Evolutionary conservation across 2,113 vertebrate species (phyloP), one percentile per base, ranked within the genome.

Genomic region (Prietella phreatophila): DNA sequence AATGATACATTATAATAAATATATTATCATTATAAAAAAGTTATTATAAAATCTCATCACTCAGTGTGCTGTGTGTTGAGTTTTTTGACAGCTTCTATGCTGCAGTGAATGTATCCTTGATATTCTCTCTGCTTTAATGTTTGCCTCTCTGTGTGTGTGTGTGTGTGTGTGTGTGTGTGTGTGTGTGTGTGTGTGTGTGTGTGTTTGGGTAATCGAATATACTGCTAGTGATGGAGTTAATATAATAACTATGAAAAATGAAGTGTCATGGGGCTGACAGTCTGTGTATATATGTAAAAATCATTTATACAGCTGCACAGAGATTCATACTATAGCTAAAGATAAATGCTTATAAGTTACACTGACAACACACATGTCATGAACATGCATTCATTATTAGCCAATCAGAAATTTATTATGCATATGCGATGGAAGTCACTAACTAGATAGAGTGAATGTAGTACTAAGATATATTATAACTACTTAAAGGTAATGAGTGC

Each of bases 81-180:
- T 33, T 17, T 69, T 15, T 30, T 33, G 30, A 33, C 30, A 33
- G 65, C 65, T 33, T 69, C 30, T 17, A 7, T 20, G 69, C 69
- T 39, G 36, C 15, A 71, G 30, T 71, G 2, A 36, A 71, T 19
- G 65, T 5, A 0, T 73, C 33, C 30, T 71, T 71, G 67, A 71
- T 33, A 39, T 19, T 33, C 69, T 19, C 33, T 22, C 15, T 73
- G 33, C n/a, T 33, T 75, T 42, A 22, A 42, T 42, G 42, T 78
- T 71, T 60, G 63, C 58, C 47, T 90, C 50, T 84, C 83, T 75
- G 80, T 88, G 82, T 84, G 71, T 88, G 82, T 76, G n/a, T n/a
- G n/a, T n/a, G n/a, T n/a, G n/a, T n/a, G n/a, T n/a, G n/a, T 42
- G 36, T 78, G 56, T 47, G 78, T 91, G 69, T 84, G 86, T 91